Evolutionary conservation across 2,113 vertebrate genomes (phyloP).

Genomic region (Gymnarchus niloticus): DNA sequence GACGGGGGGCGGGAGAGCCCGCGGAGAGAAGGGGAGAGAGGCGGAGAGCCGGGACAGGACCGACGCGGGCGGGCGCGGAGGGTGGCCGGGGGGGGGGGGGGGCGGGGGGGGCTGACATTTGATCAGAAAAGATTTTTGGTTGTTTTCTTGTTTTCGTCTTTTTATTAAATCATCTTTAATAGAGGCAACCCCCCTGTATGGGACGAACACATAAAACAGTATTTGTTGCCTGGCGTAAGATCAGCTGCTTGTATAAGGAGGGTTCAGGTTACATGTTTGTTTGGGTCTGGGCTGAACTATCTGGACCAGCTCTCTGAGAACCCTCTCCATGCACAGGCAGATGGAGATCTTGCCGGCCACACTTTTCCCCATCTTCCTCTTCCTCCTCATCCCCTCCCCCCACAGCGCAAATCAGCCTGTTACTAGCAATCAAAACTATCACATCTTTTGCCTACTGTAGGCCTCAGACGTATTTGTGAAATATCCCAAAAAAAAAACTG

Average conservation of each 20-base stretch:
- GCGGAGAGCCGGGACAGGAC: too few species aligned
- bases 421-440: neutral
- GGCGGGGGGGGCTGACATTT: neutral
- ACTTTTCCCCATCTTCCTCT: neutral
- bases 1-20: too few species aligned
- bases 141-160: too few species aligned
- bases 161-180: neutral
- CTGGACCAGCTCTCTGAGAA: neutral
- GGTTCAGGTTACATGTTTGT: neutral
- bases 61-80: too few species aligned
- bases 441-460: neutral
- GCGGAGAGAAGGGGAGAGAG: too few species aligned
- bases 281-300: neutral
- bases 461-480: neutral
- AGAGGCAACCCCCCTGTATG: neutral
- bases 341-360: too few species aligned
- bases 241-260: neutral
- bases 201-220: neutral
- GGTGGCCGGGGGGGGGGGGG: too few species aligned
- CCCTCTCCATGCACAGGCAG: neutral
- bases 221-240: neutral
- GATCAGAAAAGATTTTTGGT: too few species aligned
- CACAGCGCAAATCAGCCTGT: neutral
- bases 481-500: neutral
- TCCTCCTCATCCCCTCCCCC: neutral